Evolutionary conservation across 2,888 invertebrate genomes (phyloP).

Genomic region (Drosophila hamatofila): DNA sequence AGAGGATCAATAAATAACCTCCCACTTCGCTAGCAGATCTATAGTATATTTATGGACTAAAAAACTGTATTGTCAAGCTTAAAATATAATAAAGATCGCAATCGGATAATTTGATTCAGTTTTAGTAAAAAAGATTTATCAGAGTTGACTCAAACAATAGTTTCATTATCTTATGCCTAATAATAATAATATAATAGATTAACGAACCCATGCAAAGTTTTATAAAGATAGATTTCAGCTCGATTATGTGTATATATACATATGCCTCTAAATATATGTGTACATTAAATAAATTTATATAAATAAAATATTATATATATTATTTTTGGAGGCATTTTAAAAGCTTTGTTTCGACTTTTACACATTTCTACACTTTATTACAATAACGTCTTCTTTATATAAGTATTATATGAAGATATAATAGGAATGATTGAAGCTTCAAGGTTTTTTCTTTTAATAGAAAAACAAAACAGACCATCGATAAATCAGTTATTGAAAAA

Average conservation of each 20-base stretch:
- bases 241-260: neutral
- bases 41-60: neutral
- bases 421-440: conserved; percentile 3
- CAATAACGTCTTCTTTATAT: neutral
- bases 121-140: neutral
- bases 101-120: neutral
- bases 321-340: neutral
- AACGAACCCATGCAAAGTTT: neutral
- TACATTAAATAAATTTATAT: no score
- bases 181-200: neutral
- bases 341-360: neutral
- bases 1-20: neutral
- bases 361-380: neutral
- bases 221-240: neutral
- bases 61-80: neutral
- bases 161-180: neutral
- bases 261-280: neutral
- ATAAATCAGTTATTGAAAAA: conserved; percentile 4
- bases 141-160: neutral
- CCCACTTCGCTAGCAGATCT: no score
- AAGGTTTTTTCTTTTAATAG: conserved; percentile 4
- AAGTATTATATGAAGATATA: neutral
- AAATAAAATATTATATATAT: no score
- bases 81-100: neutral
- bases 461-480: neutral